Base-by-base conservation (phyloP, 2,888 invertebrate species). In the Microchrysa polita region DNA sequence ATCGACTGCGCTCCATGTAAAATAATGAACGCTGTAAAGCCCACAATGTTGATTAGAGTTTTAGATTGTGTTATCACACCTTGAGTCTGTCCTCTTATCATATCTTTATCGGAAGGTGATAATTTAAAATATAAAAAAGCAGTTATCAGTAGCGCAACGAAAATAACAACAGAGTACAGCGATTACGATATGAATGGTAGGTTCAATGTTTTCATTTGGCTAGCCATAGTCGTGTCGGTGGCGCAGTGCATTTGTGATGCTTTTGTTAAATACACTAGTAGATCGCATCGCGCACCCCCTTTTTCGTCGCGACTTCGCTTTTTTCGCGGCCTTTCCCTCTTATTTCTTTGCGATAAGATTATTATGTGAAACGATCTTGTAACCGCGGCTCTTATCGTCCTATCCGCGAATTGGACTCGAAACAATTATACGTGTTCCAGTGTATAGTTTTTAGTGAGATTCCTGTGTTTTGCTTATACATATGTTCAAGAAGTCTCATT, bases 1-100 rank as follows among this genome's bases (percentile, higher is more conserved):
- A 22, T 34, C 10, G 69, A 69, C 69, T 69, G 69, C 55, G 69
- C 69, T 34, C 40, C 57, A 57, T 42, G 57, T 69, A 69, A 40
- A 65, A 42, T 23, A 69, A 57, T 69, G 22, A 69, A 40, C 55
- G 57, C 42, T 69, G 69, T 69, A 42, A 69, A 69, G 48, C 48
- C 59, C 73, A n/a, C n/a, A 69, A 55, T 40, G 55, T 69, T 69
- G 76, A 76, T 76, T 76, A 76, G 76, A 76, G 67, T 74, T 76
- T 73, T 61, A 76, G 74, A 76, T 75, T 77, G 53, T 73, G 74
- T 77, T 77, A 77, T 77, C 77, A 76, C 77, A 77, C 77, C 77
- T 77, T 76, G 61, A 67, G 69, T 48, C 59, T 34, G 27, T 63
- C 40, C n/a, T 67, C 76, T 77, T 77, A 77, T 77, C 77, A 76